Percentiles rank a stretch among this genome's conserved stretches.
phyloP scores from a whole-genome alignment of 2,113 vertebrate species.

The Cyanistes caeruleus region DNA sequence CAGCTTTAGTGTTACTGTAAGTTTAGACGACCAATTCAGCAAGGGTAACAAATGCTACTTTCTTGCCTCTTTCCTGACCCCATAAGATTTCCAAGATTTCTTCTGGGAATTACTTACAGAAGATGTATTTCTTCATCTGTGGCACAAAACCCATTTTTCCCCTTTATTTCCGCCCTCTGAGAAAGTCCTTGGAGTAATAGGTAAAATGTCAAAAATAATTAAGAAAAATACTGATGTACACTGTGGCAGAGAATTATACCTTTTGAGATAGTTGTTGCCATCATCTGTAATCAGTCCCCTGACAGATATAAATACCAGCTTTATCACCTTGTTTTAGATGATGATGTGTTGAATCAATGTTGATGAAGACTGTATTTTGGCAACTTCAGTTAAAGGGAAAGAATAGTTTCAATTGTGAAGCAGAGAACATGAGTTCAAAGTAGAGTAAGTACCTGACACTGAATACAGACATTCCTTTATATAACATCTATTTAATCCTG shows the following conservation, averaged over 20 bases:
- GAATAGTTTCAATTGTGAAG: slow-evolving; percentile 27
- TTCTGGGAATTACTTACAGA: slow-evolving; percentile 78
- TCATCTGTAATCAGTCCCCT: slow-evolving; percentile 67
- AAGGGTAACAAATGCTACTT: slow-evolving; percentile 72
- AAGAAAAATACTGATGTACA: slow-evolving; percentile 78
- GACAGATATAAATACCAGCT: slow-evolving; percentile 72
- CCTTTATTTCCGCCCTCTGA: slow-evolving; percentile 68
- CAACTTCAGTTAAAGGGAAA: slow-evolving; percentile 10
- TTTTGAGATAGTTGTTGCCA: slow-evolving; percentile 68
- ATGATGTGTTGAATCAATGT: slow-evolving; percentile 70
- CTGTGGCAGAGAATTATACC: slow-evolving; percentile 73
- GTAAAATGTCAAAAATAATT: slow-evolving; percentile 83
- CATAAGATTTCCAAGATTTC: slow-evolving; percentile 71
- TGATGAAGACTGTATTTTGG: slow-evolving; percentile 59
- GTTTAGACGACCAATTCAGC: slow-evolving; percentile 67
- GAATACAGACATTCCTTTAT: background rate
- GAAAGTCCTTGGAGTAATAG: slow-evolving; percentile 75
- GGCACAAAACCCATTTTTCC: slow-evolving; percentile 70
- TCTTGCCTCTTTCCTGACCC: slow-evolving; percentile 55
- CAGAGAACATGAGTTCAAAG: slow-evolving; percentile 13
- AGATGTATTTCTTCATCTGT: slow-evolving; percentile 77
- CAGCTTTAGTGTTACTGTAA: slow-evolving; percentile 1
- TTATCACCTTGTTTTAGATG: slow-evolving; percentile 72
- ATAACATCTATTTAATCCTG: background rate
- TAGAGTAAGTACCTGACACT: background rate